A percentile compares a stretch with the other conserved stretches of the same genome.
Evolutionary conservation across 2,888 invertebrate genomes (phyloP).

Genomic region (Agrotis segetum): DNA sequence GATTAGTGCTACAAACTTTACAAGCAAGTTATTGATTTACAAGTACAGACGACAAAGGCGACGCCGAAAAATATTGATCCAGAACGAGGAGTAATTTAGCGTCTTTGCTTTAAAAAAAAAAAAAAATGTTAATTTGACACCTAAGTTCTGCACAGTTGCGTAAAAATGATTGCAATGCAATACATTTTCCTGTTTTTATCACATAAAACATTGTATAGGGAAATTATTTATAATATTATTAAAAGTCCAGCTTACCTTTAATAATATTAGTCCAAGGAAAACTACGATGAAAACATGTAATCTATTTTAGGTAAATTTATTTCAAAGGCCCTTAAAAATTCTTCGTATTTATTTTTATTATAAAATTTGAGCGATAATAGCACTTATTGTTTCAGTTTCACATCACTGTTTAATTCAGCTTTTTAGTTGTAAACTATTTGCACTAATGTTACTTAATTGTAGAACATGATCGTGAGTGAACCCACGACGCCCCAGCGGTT

Average conservation of each 20-base stretch:
- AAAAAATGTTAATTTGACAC: background rate
- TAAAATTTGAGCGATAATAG: constrained; percentile 56
- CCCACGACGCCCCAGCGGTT: constrained; percentile 62
- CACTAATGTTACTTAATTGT: constrained; percentile 70
- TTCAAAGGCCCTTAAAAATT: constrained; percentile 69
- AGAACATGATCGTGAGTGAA: constrained; percentile 66
- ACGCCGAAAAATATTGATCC: constrained; percentile 58
- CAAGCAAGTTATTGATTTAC: constrained; percentile 55
- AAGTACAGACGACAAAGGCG: constrained; percentile 25
- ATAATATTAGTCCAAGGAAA: constrained; percentile 69
- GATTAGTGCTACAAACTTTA: constrained; percentile 41
- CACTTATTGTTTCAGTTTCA: constrained; percentile 69
- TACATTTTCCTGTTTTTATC: background rate
- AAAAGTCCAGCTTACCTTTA: constrained; percentile 74
- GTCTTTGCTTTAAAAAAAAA: background rate
- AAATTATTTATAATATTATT: constrained; percentile 13
- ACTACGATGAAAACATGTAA: constrained; percentile 78
- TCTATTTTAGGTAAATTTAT: constrained; percentile 77
- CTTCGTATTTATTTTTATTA: constrained; percentile 46
- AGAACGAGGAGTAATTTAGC: background rate
- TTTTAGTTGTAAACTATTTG: constrained; percentile 66
- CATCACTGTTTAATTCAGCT: constrained; percentile 77
- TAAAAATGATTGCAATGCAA: background rate
- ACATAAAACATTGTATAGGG: background rate
- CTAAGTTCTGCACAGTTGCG: background rate